Evolutionary conservation across 2,797 vertebrate genomes (phyloP), one percentile per base, ranked within the genome.

Genomic region (Oryzias dopingdopingensis): DNA sequence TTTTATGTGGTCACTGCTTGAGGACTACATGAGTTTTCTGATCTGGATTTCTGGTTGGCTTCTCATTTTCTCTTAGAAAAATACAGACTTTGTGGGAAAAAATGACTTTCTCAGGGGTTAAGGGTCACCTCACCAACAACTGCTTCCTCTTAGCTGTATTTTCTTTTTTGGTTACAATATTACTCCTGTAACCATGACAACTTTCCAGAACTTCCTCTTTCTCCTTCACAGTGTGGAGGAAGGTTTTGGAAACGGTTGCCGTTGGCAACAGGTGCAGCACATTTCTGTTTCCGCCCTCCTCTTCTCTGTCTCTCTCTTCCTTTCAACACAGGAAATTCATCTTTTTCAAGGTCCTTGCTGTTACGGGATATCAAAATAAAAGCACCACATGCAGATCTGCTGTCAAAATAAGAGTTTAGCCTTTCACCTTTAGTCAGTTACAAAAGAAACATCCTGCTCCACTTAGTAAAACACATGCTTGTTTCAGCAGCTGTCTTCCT

Each of bases 311-410:
- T 42, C 16, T 0, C 14, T 42, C 42, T 16, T 44, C 22, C 44
- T 20, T 20, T 66, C 42, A 1, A 61, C 40, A 41, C 59, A 67
- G 70, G 68, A 80, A 43, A 66, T 67, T 65, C 53, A 29, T 26
- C 18, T 62, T 52, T 60, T 52, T 74, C 77, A 73, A 72, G 74
- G 52, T n/a, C 4, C 17, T 42, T 4, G 15, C 18, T 37, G 66
- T 55, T 29, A 49, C 47, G 47, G 29, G 55, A 68, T 4, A 3
- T 67, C 67, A 81, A 78, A 84, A 76, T 82, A 78, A 84, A 62
- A 78, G 67, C 45, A 47, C 0, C 17, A 17, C 24, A 52, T 45
- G 45, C 0, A 51, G 59, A 76, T 53, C 57, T 59, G 14, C 50
- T 63, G 69, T 79, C 69, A 70, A 53, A 80, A 59, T 69, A 61